A percentile compares a stretch with the other conserved stretches of the same genome.
Evolutionary conservation across 2,888 invertebrate species (phyloP).

Genomic region (Chrysolina oricalcia): DNA sequence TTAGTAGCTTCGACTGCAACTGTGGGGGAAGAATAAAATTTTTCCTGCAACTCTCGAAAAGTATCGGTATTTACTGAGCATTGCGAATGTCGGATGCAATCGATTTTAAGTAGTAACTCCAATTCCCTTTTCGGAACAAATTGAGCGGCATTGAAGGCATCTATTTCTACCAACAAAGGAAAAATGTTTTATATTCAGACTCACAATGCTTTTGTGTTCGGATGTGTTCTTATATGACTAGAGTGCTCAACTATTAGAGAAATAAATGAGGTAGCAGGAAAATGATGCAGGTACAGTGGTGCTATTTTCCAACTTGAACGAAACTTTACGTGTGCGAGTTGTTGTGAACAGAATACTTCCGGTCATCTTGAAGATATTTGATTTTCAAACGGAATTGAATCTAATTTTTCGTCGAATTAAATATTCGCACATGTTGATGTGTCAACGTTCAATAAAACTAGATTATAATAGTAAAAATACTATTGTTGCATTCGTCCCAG

Average conservation of each 20-base stretch:
- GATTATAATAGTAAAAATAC: too few relatives aligned
- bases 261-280: not conserved
- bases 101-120: slow-evolving; percentile 37
- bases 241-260: not conserved
- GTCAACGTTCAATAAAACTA: too few relatives aligned
- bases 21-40: slow-evolving; percentile 35
- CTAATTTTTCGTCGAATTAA: too few relatives aligned
- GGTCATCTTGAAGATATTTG: too few relatives aligned
- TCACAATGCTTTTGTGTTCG: slow-evolving; percentile 27
- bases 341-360: too few relatives aligned
- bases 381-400: too few relatives aligned
- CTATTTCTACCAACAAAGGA: slow-evolving; percentile 22
- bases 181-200: slow-evolving; percentile 28
- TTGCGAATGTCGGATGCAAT: slow-evolving; percentile 40
- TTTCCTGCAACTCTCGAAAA: slow-evolving; percentile 38
- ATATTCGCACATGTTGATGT: too few relatives aligned
- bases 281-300: not conserved
- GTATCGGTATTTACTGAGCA: slow-evolving; percentile 41
- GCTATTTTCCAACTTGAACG: too few relatives aligned
- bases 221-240: not conserved
- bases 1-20: slow-evolving; percentile 12
- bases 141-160: slow-evolving; percentile 31
- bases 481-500: too few relatives aligned
- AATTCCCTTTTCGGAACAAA: slow-evolving; percentile 34
- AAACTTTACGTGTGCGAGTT: too few relatives aligned